Conservation (phyloP, 1,140 invertebrate genomes). For the Trichonephila clavipes region DNA sequence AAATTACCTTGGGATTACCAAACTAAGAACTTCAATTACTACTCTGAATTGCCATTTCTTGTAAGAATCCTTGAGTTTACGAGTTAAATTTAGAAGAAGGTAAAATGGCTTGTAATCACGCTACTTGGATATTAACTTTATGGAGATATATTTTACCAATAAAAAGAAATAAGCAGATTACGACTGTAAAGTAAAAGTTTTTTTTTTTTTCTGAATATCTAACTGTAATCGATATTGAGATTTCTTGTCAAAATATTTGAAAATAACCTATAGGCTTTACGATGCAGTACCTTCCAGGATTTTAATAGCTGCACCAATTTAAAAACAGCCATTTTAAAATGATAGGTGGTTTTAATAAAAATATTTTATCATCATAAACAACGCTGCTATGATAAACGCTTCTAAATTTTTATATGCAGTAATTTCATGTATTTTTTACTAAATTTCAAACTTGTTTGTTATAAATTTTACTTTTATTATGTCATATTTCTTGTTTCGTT, state of each 20-base stretch:
- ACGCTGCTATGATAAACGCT: too few species aligned
- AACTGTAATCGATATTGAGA: neutral
- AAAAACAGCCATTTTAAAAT: too few species aligned
- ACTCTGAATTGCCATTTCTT: neutral
- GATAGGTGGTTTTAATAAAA: too few species aligned
- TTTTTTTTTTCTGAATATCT: neutral
- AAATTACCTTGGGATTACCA: neutral
- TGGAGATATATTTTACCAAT: neutral
- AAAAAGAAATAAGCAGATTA: neutral
- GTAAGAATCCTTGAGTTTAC: neutral
- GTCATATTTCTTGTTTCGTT: too few species aligned
- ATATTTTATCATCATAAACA: too few species aligned
- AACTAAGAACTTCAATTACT: neutral
- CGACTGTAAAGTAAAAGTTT: neutral
- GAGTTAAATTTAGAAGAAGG: neutral
- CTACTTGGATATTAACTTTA: constrained; percentile 9
- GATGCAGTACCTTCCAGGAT: neutral
- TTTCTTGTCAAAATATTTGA: neutral
- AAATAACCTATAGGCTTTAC: neutral
- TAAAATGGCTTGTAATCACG: neutral
- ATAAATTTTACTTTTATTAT: too few species aligned
- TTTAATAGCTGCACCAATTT: neutral
- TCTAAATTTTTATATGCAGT: too few species aligned
- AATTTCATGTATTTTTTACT: too few species aligned
- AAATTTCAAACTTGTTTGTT: too few species aligned